Conservation (phyloP, 1,140 invertebrate genomes). For the Ceratina calcarata region DNA sequence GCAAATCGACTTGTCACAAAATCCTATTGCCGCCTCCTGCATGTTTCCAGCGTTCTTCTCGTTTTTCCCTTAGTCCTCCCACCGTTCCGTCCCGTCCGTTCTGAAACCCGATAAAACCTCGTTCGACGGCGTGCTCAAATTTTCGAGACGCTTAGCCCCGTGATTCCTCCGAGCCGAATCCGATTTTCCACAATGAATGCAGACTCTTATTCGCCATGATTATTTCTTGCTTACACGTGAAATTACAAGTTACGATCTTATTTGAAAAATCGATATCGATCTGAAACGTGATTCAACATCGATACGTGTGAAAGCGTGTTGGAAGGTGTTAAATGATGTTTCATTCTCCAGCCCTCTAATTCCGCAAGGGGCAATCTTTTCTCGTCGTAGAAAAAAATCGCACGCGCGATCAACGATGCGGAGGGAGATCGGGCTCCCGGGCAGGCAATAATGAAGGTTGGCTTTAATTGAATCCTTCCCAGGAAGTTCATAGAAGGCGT, state of each 20-base stretch:
- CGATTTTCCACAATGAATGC: slow-evolving; percentile 10
- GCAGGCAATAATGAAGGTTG: slow-evolving; percentile 60
- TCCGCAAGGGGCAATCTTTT: too few relatives aligned
- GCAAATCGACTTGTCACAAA: slow-evolving; percentile 65
- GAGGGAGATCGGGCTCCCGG: background rate
- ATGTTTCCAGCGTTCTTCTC: slow-evolving; percentile 55
- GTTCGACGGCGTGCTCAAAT: slow-evolving; percentile 48
- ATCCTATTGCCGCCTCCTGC: slow-evolving; percentile 61
- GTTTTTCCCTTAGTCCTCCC: slow-evolving; percentile 6
- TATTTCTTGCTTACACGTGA: background rate
- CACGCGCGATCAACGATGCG: slow-evolving; percentile 3
- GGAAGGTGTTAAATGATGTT: too few relatives aligned
- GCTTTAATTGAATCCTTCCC: slow-evolving; percentile 70
- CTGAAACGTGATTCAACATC: too few relatives aligned
- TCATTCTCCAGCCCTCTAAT: too few relatives aligned
- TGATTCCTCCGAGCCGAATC: slow-evolving; percentile 21
- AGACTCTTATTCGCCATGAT: background rate
- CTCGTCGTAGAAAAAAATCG: too few relatives aligned
- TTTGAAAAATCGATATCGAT: too few relatives aligned
- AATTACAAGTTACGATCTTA: background rate
- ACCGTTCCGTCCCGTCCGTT: background rate
- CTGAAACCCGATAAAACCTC: slow-evolving; percentile 59
- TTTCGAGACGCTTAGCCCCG: slow-evolving; percentile 43
- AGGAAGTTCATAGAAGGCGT: slow-evolving; percentile 37
- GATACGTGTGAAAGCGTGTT: too few relatives aligned